Base-by-base conservation (phyloP, 2,113 vertebrate species). In the Rutilus rutilus region DNA sequence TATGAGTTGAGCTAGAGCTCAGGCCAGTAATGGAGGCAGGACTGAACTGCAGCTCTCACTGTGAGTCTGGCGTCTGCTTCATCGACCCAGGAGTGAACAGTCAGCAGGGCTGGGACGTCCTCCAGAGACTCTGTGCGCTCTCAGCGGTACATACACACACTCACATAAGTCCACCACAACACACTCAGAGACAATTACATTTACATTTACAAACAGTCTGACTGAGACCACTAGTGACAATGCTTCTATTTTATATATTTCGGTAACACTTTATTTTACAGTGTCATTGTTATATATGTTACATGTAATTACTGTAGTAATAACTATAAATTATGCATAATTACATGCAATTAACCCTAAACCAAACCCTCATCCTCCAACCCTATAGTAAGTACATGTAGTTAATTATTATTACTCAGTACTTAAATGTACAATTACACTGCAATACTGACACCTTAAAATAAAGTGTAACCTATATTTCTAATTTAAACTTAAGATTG, bases 11-110 rank as follows among this genome's bases (percentile, higher is more conserved):
- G 82, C 85, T 85, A 76, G 84, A 60, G 39, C 50, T 78, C 85
- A 92, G 50, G 75, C 25, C 88, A 89, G 87, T 88, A 91, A 97
- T 98, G 97, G 96, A 97, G 94, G 88, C 91, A 4, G 93, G 95
- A 91, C 94, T 96, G 92, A 99, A 98, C 95, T 98, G 97, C 94
- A 98, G 97, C 90, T 93, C 94, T 69, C 92, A 94, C 69, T 98
- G 96, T 78, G 92, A 95, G 25, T 91, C 95, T 64, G 86, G 89
- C n/a, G 90, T 86, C 78, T 95, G 95, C 89, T 90, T 90, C 90
- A 89, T 94, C 88, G 90, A 92, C 88, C 92, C 92, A 6, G 93
- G 91, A 87, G 77, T 91, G 92, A 93, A 88, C 91, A 92, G 90
- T 88, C 94, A 95, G 78, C 94, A 95, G 69, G 94, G 93, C 84